Conservation (phyloP, 2,888 invertebrate genomes). For the Micropterix aruncella region DNA sequence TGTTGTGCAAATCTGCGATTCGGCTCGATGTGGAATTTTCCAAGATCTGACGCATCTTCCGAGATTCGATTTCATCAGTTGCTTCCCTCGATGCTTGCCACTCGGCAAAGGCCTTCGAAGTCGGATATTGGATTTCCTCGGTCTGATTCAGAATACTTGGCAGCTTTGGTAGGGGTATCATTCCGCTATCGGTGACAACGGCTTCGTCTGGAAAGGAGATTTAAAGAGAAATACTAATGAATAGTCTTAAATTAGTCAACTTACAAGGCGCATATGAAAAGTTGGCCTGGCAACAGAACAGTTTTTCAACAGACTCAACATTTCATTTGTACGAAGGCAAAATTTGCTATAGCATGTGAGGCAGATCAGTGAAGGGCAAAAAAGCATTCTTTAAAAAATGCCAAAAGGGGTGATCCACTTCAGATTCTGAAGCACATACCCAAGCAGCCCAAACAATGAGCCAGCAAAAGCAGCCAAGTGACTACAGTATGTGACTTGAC, state of each 20-base stretch:
- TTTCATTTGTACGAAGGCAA: too few species aligned
- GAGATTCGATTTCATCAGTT: not conserved
- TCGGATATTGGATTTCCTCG: slow-evolving; percentile 22
- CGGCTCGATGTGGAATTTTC: not conserved
- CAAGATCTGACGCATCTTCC: slow-evolving; percentile 12
- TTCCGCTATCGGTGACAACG: slow-evolving; percentile 46
- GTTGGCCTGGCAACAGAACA: too few species aligned
- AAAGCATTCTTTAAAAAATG: too few species aligned
- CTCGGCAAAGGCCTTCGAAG: slow-evolving; percentile 14
- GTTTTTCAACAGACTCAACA: too few species aligned
- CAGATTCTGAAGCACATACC: too few species aligned
- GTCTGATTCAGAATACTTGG: slow-evolving; percentile 36
- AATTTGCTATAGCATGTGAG: too few species aligned
- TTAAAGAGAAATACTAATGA: not conserved
- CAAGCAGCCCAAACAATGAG: too few species aligned
- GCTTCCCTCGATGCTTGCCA: not conserved
- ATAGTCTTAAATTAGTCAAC: not conserved
- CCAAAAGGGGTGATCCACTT: too few species aligned
- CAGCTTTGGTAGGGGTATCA: slow-evolving; percentile 48
- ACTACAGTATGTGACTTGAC: too few species aligned
- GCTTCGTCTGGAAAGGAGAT: slow-evolving; percentile 40
- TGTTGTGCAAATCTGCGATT: slow-evolving; percentile 1
- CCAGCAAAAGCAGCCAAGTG: too few species aligned
- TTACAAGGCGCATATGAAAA: too few species aligned
- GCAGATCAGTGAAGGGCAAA: too few species aligned